Base-by-base conservation (phyloP, 2,113 vertebrate genomes). In the Rhipidura dahli region DNA sequence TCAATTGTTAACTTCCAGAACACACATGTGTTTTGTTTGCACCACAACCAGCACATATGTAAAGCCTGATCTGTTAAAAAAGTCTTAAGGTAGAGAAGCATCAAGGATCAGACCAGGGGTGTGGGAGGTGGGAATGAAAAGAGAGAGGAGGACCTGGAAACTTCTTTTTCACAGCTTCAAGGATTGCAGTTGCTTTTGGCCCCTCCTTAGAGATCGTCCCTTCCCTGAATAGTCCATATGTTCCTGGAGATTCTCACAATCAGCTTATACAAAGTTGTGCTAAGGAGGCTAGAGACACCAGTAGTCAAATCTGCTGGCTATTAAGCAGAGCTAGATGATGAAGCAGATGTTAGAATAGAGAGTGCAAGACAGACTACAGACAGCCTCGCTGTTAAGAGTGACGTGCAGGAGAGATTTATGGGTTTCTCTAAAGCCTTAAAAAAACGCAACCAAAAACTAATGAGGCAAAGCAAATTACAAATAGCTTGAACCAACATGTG, bases 221-320 rank as follows among this genome's bases (percentile, higher is more conserved):
- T 81, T 71, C 68, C 60, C 71, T 39, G 50, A 90, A 71, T 68
- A 87, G 83, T 35, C 83, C 90, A 64, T 89, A 90, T 87, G 94
- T 91, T 94, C 79, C 94, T 90, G 83, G 37, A 92, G 72, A 77
- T 90, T 90, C 95, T 85, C 78, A 59, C 79, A 96, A 98, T 94
- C 94, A 76, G 96, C 96, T 98, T 98, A 97, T 49, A 64, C 73
- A 83, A 79, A 91, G 81, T 95, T 93, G 77, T 86, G 64, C 81
- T 96, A 97, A 97, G 92, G 89, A 97, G 89, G 83, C 89, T 88
- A 94, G 91, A 96, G 76, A 86, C 87, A 85, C 61, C 66, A 63
- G 66, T 73, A 90, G 86, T 84, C 88, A 96, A 96, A 96, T 96
- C 96, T 96, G 65, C 49, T 39, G 77, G 73, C 88, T 93, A 82